Conservation (phyloP, 2,113 vertebrate genomes). For the Malurus melanocephalus region DNA sequence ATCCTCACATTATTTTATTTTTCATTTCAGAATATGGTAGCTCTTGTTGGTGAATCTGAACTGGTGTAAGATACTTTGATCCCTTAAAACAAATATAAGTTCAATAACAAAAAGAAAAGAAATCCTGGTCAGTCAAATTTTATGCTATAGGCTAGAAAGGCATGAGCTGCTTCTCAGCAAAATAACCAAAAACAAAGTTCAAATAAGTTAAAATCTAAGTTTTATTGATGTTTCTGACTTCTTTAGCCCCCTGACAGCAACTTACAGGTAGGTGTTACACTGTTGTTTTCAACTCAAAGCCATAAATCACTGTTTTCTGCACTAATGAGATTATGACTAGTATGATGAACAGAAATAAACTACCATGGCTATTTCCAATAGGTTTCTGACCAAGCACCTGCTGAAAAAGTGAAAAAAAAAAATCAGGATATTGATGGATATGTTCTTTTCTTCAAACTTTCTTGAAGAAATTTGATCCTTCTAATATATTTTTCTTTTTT, state of each 20-base stretch:
- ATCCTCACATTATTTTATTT: conserved; percentile 36
- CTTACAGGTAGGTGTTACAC: neutral
- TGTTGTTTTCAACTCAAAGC: neutral
- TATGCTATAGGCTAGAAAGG: neutral
- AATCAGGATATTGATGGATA: neutral
- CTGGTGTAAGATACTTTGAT: neutral
- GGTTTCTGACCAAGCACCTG: neutral
- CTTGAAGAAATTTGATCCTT: neutral
- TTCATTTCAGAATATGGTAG: conserved; percentile 41
- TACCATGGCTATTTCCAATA: neutral
- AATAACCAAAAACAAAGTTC: neutral
- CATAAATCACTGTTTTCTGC: neutral
- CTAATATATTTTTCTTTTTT: neutral
- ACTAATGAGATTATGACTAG: neutral
- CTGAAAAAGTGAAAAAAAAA: neutral
- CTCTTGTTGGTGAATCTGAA: conserved; percentile 30
- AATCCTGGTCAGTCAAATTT: neutral
- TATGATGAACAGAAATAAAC: neutral
- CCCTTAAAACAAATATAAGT: conserved; percentile 5
- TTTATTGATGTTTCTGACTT: neutral
- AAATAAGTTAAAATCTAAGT: neutral
- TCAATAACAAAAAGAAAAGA: neutral
- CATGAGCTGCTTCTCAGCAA: neutral
- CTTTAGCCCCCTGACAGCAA: neutral
- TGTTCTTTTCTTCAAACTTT: neutral